phyloP scores from a whole-genome alignment of 2,113 vertebrate species.

The Nerophis lumbriciformis region DNA sequence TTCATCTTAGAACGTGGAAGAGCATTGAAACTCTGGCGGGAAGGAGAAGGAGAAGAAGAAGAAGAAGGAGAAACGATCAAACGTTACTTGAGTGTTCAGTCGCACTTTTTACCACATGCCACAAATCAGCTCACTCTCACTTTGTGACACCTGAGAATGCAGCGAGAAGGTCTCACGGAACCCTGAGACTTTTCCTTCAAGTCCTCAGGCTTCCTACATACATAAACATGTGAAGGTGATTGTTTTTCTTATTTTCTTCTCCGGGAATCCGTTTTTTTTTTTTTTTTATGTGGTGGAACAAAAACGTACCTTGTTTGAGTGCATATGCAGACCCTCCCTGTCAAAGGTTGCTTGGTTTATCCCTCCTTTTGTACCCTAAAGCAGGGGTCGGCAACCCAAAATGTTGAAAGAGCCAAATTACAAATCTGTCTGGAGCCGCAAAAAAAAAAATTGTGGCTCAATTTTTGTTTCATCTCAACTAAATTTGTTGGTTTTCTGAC shows the following conservation, averaged over 20 bases:
- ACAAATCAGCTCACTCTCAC: neutral
- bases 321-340: constrained; percentile 9
- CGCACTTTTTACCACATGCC: constrained; percentile 9
- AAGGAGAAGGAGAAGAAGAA: constrained; percentile 25
- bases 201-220: constrained; percentile 2
- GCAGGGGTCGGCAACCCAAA: too few relatives aligned
- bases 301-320: too few relatives aligned
- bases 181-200: neutral
- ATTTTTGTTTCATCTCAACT: too few relatives aligned
- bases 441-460: too few relatives aligned
- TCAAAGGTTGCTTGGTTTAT: neutral
- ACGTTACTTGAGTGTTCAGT: constrained; percentile 2
- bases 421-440: too few relatives aligned
- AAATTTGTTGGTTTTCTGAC: too few relatives aligned
- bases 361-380: too few relatives aligned
- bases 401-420: too few relatives aligned
- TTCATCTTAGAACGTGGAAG: constrained; percentile 89
- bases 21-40: constrained; percentile 83
- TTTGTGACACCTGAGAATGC: constrained; percentile 52
- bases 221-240: neutral
- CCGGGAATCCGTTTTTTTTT: too few relatives aligned
- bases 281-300: too few relatives aligned
- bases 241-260: too few relatives aligned
- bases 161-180: constrained; percentile 13
- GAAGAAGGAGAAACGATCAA: constrained; percentile 14